These are phyloP conservation scores for Listrodromus nycthemerus DNA, from an alignment of 2,888 invertebrate species.

Conservation along the genomic window DNA sequence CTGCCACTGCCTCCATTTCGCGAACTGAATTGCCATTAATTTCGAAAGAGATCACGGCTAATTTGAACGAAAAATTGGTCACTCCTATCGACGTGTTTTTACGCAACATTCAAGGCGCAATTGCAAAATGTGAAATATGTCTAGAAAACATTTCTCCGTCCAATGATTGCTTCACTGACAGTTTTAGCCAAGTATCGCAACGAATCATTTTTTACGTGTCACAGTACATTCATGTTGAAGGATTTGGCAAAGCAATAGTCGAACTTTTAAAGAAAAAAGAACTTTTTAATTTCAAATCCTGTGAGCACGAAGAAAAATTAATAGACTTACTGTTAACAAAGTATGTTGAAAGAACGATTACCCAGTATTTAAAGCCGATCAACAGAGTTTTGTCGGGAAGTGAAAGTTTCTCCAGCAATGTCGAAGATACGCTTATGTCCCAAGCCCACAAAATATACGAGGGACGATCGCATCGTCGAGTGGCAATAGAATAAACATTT, in stretches of 20 bases:
- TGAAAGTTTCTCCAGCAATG: neutral
- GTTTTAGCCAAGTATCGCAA: neutral
- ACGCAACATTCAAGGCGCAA: neutral
- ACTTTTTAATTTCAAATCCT: neutral
- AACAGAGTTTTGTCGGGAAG: neutral
- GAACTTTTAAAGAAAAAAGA: neutral
- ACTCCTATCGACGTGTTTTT: neutral
- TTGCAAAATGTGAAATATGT: constrained; percentile 6
- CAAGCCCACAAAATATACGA: neutral
- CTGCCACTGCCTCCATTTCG: neutral
- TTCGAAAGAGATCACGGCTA: neutral
- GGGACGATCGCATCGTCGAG: no score
- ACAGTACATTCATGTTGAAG: neutral
- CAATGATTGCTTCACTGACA: neutral
- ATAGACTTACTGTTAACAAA: neutral
- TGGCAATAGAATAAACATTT: no score
- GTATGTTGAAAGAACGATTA: neutral
- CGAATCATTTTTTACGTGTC: neutral
- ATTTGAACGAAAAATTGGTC: no score
- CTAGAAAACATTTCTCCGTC: neutral
- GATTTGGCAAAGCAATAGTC: neutral
- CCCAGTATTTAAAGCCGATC: neutral
- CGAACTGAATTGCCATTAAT: neutral
- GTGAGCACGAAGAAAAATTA: neutral
- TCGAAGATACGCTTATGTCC: neutral